A percentile compares a stretch with the other conserved stretches of the same genome.
phyloP scores from a whole-genome alignment of 2,888 invertebrate species.

The Eledone cirrhosa region DNA sequence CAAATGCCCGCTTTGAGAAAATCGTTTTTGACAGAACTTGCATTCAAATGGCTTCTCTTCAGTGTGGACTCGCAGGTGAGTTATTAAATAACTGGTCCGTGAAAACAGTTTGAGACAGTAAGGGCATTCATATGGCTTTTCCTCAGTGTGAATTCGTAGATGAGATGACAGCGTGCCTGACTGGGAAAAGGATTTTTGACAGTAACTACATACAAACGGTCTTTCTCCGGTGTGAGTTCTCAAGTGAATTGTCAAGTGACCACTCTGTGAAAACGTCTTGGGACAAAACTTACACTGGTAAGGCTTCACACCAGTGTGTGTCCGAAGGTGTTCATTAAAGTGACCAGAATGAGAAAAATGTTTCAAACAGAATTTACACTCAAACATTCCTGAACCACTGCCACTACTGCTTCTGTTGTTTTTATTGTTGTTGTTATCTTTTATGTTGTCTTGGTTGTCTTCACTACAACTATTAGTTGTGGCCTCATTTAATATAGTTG shows the following conservation, averaged over 20 bases:
- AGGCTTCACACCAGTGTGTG: constrained; percentile 10
- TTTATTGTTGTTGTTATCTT: too few relatives aligned
- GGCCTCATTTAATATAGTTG: too few relatives aligned
- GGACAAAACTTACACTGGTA: constrained; percentile 10
- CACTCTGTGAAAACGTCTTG: constrained; percentile 19
- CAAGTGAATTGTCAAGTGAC: constrained; percentile 9
- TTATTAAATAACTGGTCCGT: constrained; percentile 19
- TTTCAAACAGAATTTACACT: constrained; percentile 16
- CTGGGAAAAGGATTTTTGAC: constrained; percentile 17
- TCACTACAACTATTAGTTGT: background rate
- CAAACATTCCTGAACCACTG: background rate
- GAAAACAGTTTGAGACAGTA: constrained; percentile 14
- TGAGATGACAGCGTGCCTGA: constrained; percentile 19
- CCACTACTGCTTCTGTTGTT: background rate
- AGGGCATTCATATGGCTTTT: constrained; percentile 18
- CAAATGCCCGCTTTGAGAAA: constrained; percentile 19
- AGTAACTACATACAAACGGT: constrained; percentile 20
- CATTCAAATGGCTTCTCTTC: constrained; percentile 24
- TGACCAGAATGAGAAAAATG: constrained; percentile 20
- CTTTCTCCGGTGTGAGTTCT: constrained; percentile 8
- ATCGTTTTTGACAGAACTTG: constrained; percentile 15
- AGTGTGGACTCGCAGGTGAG: constrained; percentile 4
- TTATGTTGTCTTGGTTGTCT: background rate
- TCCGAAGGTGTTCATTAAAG: constrained; percentile 18
- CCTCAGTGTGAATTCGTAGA: constrained; percentile 7